Evolutionary conservation across 2,888 invertebrate species (phyloP).

Genomic region (Tanytarsus gracilentus): DNA sequence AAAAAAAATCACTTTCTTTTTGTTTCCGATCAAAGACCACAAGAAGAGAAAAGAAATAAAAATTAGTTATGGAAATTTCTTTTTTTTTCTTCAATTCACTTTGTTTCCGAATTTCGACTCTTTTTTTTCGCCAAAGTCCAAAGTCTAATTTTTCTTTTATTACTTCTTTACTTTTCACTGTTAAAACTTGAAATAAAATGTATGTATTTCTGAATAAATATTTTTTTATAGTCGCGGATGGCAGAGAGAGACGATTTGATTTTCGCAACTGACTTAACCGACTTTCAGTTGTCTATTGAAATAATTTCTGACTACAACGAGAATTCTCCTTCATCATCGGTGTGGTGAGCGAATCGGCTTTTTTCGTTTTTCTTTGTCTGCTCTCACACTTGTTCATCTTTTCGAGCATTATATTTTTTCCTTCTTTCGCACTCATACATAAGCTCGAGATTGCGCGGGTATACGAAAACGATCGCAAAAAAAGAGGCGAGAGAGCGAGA

Average conservation of each 20-base stretch:
- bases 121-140: constrained; percentile 24
- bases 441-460: not conserved
- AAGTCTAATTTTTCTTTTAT: constrained; percentile 24
- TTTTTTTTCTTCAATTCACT: not conserved
- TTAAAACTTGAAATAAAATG: constrained; percentile 28
- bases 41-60: not conserved
- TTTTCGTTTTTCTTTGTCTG: constrained; percentile 7
- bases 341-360: too few relatives aligned
- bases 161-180: constrained; percentile 26
- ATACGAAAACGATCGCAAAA: constrained; percentile 16
- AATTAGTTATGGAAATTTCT: constrained; percentile 24
- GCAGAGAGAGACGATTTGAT: constrained; percentile 17
- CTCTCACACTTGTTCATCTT: constrained; percentile 25
- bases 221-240: constrained; percentile 12
- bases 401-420: not conserved
- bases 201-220: constrained; percentile 15
- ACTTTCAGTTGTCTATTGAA: too few relatives aligned
- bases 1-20: not conserved
- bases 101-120: not conserved
- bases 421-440: constrained; percentile 7
- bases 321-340: not conserved
- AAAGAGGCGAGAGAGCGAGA: too few relatives aligned
- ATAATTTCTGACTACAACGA: not conserved
- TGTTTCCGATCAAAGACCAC: not conserved
- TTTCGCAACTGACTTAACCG: constrained; percentile 28